Evolutionary conservation across 2,797 vertebrate species (phyloP).

Genomic region (Mallotus villosus): DNA sequence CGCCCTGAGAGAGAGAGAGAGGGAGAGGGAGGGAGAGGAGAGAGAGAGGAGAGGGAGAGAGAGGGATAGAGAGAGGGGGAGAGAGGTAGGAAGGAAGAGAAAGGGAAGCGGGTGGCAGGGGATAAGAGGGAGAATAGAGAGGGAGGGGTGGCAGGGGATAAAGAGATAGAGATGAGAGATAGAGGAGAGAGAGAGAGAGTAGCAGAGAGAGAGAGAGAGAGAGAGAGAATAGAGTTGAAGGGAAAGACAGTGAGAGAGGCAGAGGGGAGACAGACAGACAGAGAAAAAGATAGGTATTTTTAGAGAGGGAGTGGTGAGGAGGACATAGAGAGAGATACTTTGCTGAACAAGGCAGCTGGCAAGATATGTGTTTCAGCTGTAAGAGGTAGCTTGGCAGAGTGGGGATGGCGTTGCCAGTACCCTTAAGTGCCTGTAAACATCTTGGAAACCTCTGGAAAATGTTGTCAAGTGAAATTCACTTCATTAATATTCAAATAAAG

Average conservation of each 20-base stretch:
- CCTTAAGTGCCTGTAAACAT: too few relatives aligned
- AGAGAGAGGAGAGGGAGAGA: background rate
- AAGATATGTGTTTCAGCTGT: too few relatives aligned
- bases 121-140: too few relatives aligned
- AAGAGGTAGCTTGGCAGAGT: too few relatives aligned
- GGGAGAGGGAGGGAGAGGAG: background rate
- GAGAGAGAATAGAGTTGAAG: background rate
- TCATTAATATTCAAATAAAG: too few relatives aligned
- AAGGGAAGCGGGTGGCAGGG: background rate
- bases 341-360: too few relatives aligned
- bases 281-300: background rate
- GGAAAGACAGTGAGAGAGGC: background rate
- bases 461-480: too few relatives aligned
- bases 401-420: too few relatives aligned
- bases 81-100: background rate
- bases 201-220: background rate
- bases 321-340: background rate
- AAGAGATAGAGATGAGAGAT: background rate
- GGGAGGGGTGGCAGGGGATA: background rate
- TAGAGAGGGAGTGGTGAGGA: background rate
- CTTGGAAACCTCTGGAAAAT: too few relatives aligned
- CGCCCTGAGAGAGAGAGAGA: slow-evolving; percentile 68
- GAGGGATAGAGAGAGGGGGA: background rate
- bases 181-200: too few relatives aligned
- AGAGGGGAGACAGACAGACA: background rate